A percentile compares a stretch with the other conserved stretches of the same genome.
phyloP scores from a whole-genome alignment of 2,888 invertebrate genomes.

The Mythimna vitellina region DNA sequence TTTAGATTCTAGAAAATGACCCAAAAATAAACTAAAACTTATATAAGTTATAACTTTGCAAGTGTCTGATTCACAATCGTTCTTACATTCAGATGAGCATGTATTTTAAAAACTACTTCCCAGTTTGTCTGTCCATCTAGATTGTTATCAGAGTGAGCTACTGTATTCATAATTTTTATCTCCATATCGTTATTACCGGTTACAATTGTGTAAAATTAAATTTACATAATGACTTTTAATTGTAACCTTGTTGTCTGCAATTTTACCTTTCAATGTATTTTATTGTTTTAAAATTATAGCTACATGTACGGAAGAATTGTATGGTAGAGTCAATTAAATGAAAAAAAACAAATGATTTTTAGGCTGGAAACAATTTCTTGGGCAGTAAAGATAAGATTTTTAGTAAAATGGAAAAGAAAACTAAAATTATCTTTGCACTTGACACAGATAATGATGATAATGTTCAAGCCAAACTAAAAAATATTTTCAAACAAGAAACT shows the following conservation, averaged over 20 bases:
- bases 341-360: constrained; percentile 46
- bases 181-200: constrained; percentile 60
- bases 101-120: constrained; percentile 34
- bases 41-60: background rate
- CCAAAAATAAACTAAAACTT: constrained; percentile 3
- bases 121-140: constrained; percentile 56
- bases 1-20: background rate
- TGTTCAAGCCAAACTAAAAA: background rate
- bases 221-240: constrained; percentile 68
- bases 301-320: constrained; percentile 41
- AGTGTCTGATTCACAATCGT: constrained; percentile 21
- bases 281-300: constrained; percentile 67
- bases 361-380: constrained; percentile 52
- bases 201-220: constrained; percentile 64
- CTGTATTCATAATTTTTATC: constrained; percentile 65
- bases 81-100: constrained; percentile 20
- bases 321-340: constrained; percentile 42
- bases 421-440: background rate
- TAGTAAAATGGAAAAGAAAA: constrained; percentile 23
- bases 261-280: constrained; percentile 61
- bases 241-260: constrained; percentile 60
- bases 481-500: background rate
- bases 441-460: constrained; percentile 17
- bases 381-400: constrained; percentile 21
- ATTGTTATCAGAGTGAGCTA: constrained; percentile 57